Evolutionary conservation across 2,888 invertebrate genomes (phyloP).

Genomic region (Celastrina argiolus): DNA sequence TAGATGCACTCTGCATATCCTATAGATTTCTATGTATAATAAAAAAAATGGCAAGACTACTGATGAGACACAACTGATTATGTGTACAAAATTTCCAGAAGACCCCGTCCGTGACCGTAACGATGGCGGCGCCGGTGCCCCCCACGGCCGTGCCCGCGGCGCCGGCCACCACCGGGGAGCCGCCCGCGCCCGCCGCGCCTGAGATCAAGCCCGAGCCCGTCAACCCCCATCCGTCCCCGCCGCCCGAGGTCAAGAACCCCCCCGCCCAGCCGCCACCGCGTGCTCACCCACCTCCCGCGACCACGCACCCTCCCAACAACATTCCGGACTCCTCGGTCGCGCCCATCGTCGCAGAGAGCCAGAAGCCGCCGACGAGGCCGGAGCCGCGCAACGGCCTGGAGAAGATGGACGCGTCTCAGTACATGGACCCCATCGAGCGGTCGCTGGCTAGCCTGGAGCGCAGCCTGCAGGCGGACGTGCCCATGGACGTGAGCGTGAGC

Average conservation of each 20-base stretch:
- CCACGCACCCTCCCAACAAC: constrained; percentile 28
- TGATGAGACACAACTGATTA: not conserved
- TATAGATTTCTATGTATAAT: not conserved
- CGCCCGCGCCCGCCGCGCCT: constrained; percentile 40
- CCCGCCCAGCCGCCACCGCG: constrained; percentile 34
- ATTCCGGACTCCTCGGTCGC: constrained; percentile 43
- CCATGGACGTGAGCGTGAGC: constrained; percentile 73
- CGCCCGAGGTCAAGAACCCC: constrained; percentile 53
- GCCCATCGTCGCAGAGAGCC: constrained; percentile 44
- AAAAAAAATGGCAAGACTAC: not conserved
- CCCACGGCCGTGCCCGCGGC: constrained; percentile 40
- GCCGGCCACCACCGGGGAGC: constrained; percentile 30
- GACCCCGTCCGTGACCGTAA: constrained; percentile 36
- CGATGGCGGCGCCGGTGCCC: constrained; percentile 43
- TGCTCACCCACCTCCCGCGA: constrained; percentile 26
- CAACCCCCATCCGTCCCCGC: constrained; percentile 40
- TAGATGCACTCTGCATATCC: too few relatives aligned
- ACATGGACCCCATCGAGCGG: constrained; percentile 83
- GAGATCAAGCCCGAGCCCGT: constrained; percentile 48
- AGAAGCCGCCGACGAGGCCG: constrained; percentile 48
- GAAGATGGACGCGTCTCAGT: constrained; percentile 64
- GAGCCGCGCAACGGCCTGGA: constrained; percentile 67
- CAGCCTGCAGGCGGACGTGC: constrained; percentile 76
- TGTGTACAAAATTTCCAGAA: not conserved
- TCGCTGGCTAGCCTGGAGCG: constrained; percentile 84